Evolutionary conservation across 1,140 invertebrate species (phyloP), one percentile per base, ranked within the genome.

Genomic region (Aricia agestis): DNA sequence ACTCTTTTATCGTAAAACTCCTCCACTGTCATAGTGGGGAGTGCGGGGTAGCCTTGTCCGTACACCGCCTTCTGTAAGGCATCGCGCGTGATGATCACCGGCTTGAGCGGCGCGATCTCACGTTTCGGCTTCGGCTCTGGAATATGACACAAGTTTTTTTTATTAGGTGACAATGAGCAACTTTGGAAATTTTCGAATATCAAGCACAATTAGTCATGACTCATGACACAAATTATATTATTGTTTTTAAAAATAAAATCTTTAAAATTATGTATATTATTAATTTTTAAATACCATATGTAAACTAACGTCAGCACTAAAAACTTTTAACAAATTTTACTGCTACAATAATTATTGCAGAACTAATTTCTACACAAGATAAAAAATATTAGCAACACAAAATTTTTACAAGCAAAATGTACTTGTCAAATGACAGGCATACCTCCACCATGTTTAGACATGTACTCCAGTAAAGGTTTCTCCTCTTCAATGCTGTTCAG

Each of bases 1-100:
- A 97, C 94, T 77, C 97, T 94, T 89, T 98, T 94, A 66, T 98
- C 95, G 89, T 98, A 99, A 92, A 99, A 99, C 90, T 99, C 98
- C 82, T 99, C 95, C 0, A 99, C 96, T 0, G 97, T 98, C 91
- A 98, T 93, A 1, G 97, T 95, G 0, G 98, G 98, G 70, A 99
- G 84, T 82, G 97, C 96, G 0, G 98, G 98, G 94, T 99, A 99
- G 0, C 98, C 99, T 57, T 95, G 91, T 7, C 99, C 99, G 92
- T 95, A 99, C 2, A 99, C 97, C 74, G 97, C 94, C 90, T 99
- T 99, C 91, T 99, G 98, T 0, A 96, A 73, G 52, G 94, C 94
- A 91, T 98, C 96, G 79, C 95, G 95, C 0, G 98, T 98, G 36
- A 99, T 97, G 67, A 99, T 98, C 72, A 99, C 96, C 0, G 98